These are phyloP conservation scores for Drosophila aff. DNA, from an alignment of 1,140 invertebrate genomes.

Conservation along the genomic window DNA sequence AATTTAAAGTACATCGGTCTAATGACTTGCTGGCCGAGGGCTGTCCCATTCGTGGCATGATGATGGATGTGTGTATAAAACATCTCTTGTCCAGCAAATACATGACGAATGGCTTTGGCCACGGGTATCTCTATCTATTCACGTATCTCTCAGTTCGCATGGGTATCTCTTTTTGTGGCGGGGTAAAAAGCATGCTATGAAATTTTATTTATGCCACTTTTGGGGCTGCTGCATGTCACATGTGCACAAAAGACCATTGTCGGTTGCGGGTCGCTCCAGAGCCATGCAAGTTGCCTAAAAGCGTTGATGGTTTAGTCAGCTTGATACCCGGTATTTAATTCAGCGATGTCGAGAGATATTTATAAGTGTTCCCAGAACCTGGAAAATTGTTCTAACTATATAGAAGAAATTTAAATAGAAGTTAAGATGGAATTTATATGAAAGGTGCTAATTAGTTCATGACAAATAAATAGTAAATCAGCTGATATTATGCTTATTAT, in stretches of 20 bases:
- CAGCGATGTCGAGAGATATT: neutral
- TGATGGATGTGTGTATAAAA: conserved; percentile 55
- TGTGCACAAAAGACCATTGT: conserved; percentile 45
- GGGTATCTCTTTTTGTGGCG: conserved; percentile 18
- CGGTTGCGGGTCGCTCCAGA: conserved; percentile 25
- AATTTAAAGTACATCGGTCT: conserved; percentile 45
- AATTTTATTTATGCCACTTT: conserved; percentile 81
- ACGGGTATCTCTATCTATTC: conserved; percentile 13
- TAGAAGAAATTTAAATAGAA: neutral
- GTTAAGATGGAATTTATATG: neutral
- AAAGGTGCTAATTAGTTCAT: neutral
- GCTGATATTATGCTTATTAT: neutral
- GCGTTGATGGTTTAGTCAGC: too few species aligned
- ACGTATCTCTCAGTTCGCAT: conserved; percentile 2
- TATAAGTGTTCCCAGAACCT: neutral
- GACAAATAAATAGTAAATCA: neutral
- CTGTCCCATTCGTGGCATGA: conserved; percentile 27
- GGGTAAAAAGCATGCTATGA: conserved; percentile 63
- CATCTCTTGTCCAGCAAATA: conserved; percentile 38
- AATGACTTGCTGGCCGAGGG: conserved; percentile 34
- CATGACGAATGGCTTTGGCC: conserved; percentile 43
- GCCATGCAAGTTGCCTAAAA: conserved; percentile 17
- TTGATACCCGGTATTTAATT: conserved; percentile 9
- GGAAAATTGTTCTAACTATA: neutral
- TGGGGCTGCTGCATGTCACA: conserved; percentile 73